phyloP scores from a whole-genome alignment of 2,113 vertebrate species.

The Anguilla rostrata region DNA sequence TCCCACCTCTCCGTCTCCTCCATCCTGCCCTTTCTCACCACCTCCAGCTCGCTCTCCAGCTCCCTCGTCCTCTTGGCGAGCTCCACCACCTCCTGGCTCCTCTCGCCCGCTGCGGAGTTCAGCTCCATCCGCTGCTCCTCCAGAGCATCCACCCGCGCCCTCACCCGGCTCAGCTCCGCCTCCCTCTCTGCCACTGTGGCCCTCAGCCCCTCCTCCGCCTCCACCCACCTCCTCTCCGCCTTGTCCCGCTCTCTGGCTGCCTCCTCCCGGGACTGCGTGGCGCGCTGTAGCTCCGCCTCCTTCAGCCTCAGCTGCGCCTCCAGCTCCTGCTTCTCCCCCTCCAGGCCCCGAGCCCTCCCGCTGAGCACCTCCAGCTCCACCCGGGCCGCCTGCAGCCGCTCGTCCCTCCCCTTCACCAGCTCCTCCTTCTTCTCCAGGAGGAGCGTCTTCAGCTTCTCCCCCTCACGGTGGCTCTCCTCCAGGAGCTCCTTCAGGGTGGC shows the following conservation, averaged over 20 bases:
- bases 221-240: conserved; percentile 1
- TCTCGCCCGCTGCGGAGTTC: conserved; percentile 27
- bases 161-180: conserved; percentile 27
- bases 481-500: conserved; percentile 54
- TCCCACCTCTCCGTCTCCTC: conserved; percentile 13
- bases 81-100: conserved; percentile 21
- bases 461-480: conserved; percentile 61
- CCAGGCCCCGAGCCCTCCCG: conserved; percentile 44
- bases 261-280: conserved; percentile 7
- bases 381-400: conserved; percentile 25
- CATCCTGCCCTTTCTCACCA: conserved; percentile 1
- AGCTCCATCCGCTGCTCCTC: conserved; percentile 47
- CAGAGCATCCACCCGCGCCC: conserved; percentile 23
- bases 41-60: conserved; percentile 19
- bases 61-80: conserved; percentile 19
- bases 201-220: conserved; percentile 11
- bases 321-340: conserved; percentile 42
- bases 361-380: conserved; percentile 47
- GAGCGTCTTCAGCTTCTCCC: conserved; percentile 49
- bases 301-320: conserved; percentile 17
- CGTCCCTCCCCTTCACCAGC: conserved; percentile 39
- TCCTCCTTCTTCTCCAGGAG: conserved; percentile 55
- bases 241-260: not conserved
- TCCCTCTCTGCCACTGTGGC: conserved; percentile 26
- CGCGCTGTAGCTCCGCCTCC: not conserved